These are phyloP conservation scores for Bicyclus anynana DNA, from an alignment of 1,140 invertebrate genomes.

Conservation along the genomic window DNA sequence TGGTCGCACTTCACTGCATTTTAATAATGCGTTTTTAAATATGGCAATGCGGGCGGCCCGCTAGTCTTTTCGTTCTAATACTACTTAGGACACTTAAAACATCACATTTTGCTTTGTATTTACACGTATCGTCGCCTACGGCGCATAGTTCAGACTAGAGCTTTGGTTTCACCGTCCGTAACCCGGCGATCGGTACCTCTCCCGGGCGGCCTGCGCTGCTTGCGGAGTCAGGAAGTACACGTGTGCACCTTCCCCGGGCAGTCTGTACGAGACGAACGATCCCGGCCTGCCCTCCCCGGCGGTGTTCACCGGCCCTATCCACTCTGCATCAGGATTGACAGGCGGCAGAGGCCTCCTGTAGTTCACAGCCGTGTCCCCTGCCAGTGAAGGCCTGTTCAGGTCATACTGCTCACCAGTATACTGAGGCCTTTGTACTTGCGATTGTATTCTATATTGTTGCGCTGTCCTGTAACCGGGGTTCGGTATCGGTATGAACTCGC, in stretches of 20 bases:
- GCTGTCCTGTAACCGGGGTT: constrained; percentile 67
- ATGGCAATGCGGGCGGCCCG: constrained; percentile 66
- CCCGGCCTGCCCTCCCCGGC: constrained; percentile 73
- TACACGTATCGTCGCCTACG: constrained; percentile 52
- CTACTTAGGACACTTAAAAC: constrained; percentile 75
- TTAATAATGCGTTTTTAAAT: constrained; percentile 49
- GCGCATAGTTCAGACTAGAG: constrained; percentile 64
- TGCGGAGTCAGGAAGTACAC: constrained; percentile 88
- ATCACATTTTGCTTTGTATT: constrained; percentile 77
- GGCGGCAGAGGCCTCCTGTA: constrained; percentile 78
- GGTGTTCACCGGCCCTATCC: constrained; percentile 69
- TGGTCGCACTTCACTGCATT: constrained; percentile 32
- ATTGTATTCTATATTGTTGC: constrained; percentile 57
- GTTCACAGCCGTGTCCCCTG: constrained; percentile 81
- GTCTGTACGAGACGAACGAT: constrained; percentile 81
- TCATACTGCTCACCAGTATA: constrained; percentile 60
- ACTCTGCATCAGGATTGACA: constrained; percentile 84
- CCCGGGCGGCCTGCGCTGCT: constrained; percentile 76
- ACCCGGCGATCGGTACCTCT: constrained; percentile 65
- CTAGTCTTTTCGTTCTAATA: constrained; percentile 66
- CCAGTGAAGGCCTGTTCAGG: constrained; percentile 69
- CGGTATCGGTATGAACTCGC: constrained; percentile 80
- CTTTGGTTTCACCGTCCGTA: constrained; percentile 74
- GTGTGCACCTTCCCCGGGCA: constrained; percentile 84
- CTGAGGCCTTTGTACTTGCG: constrained; percentile 42